Percentiles rank a stretch among this genome's conserved stretches.
phyloP scores from a whole-genome alignment of 2,888 invertebrate species.

The Lithodes maja region DNA sequence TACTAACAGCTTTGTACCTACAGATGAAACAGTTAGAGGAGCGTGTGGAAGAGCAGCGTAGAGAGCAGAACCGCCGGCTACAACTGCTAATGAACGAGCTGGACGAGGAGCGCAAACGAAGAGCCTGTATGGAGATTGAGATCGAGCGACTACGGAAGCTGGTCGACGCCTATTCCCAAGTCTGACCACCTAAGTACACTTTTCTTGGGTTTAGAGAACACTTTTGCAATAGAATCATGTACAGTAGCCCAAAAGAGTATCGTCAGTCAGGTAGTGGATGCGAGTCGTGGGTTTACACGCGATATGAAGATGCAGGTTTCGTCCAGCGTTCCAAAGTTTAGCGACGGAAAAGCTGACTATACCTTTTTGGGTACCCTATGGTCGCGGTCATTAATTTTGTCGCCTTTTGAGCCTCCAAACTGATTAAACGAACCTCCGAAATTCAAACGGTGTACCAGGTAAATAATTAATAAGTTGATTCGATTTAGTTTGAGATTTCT shows the following conservation, averaged over 20 bases:
- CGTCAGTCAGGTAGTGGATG: too few relatives aligned
- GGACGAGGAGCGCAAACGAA: conserved; percentile 67
- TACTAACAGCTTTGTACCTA: background rate
- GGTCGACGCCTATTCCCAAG: conserved; percentile 61
- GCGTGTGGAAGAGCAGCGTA: conserved; percentile 60
- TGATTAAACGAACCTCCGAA: too few relatives aligned
- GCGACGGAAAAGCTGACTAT: too few relatives aligned
- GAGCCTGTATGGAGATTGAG: conserved; percentile 68
- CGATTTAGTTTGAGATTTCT: too few relatives aligned
- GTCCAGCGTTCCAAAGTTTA: too few relatives aligned
- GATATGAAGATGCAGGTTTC: too few relatives aligned
- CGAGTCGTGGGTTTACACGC: too few relatives aligned
- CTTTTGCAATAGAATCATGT: background rate
- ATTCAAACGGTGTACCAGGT: too few relatives aligned
- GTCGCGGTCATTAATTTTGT: too few relatives aligned
- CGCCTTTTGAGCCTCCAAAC: too few relatives aligned
- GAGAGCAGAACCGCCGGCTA: conserved; percentile 47
- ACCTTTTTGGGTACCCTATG: too few relatives aligned
- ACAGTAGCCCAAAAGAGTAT: background rate
- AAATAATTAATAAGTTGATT: too few relatives aligned
- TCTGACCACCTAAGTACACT: conserved; percentile 18
- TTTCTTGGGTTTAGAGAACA: background rate
- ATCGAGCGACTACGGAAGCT: conserved; percentile 64
- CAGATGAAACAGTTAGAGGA: conserved; percentile 52
- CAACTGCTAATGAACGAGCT: conserved; percentile 63